A percentile compares a stretch with the other conserved stretches of the same genome.
phyloP scores from a whole-genome alignment of 1,140 invertebrate species.

The Megalopta genalis region DNA sequence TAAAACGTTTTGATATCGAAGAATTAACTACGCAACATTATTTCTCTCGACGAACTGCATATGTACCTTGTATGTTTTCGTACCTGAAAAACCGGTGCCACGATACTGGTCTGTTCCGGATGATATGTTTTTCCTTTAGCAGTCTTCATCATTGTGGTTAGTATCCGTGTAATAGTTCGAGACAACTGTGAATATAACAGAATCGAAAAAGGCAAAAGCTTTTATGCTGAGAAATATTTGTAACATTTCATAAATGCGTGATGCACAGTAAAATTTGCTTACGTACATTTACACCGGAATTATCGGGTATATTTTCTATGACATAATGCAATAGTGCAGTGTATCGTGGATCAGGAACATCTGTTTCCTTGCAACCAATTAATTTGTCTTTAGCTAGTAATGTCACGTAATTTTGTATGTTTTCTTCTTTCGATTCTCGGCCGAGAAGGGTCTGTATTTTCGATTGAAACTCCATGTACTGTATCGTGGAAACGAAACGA shows the following conservation, averaged over 20 bases:
- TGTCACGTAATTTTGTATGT: conserved; percentile 56
- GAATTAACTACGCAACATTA: no score
- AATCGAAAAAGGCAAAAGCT: no score
- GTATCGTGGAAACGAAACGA: neutral
- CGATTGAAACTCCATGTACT: conserved; percentile 69
- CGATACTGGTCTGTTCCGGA: conserved; percentile 63
- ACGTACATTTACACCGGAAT: conserved; percentile 57
- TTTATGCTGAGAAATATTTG: no score
- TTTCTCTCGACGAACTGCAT: no score
- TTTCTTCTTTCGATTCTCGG: conserved; percentile 58
- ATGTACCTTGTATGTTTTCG: no score
- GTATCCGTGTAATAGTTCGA: conserved; percentile 57
- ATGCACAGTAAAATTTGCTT: neutral
- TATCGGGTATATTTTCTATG: conserved; percentile 56
- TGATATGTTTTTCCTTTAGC: conserved; percentile 48
- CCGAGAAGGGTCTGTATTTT: conserved; percentile 62
- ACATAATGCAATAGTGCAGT: conserved; percentile 59
- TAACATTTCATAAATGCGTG: no score
- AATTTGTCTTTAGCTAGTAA: conserved; percentile 60
- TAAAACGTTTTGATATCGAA: neutral
- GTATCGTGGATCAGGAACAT: conserved; percentile 65
- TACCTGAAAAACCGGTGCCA: conserved; percentile 67
- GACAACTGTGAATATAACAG: conserved; percentile 55
- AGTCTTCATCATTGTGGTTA: conserved; percentile 50
- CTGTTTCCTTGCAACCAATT: conserved; percentile 59